Evolutionary conservation across 2,888 invertebrate species (phyloP).

Genomic region (Lepidonotus clava): DNA sequence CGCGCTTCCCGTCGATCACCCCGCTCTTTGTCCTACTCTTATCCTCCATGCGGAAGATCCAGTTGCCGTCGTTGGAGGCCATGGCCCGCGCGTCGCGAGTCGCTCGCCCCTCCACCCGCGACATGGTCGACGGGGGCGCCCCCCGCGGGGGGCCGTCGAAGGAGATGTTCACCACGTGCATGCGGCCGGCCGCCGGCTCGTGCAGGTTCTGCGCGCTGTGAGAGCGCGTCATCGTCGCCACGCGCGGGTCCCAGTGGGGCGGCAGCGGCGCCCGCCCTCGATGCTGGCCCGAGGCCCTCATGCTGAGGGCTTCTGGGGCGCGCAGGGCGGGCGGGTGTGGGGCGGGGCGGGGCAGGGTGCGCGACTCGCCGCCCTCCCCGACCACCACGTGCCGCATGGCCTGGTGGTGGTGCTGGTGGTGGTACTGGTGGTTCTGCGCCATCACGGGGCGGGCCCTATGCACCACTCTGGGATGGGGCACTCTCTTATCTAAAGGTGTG

Average conservation of each 20-base stretch:
- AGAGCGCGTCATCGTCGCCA: conserved; percentile 40
- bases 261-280: not conserved
- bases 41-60: conserved; percentile 49
- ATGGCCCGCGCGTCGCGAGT: not conserved
- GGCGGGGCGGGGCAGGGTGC: conserved; percentile 21
- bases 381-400: conserved; percentile 7
- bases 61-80: conserved; percentile 58
- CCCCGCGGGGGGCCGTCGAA: not conserved
- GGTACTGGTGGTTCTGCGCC: not conserved
- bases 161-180: conserved; percentile 39
- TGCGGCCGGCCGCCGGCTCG: not conserved
- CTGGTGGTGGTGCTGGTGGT: not conserved
- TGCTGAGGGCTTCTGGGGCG: not conserved
- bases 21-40: not conserved
- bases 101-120: not conserved
- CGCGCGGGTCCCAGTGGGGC: not conserved
- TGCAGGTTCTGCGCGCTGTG: conserved; percentile 18
- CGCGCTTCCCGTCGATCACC: not conserved
- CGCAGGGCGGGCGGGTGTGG: conserved; percentile 21
- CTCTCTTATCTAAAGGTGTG: too few species aligned
- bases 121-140: conserved; percentile 8
- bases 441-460: too few species aligned
- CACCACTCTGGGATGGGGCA: too few species aligned
- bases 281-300: not conserved
- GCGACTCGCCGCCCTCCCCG: not conserved